phyloP scores from a whole-genome alignment of 2,113 vertebrate genomes.

The Syngnathus floridae region DNA sequence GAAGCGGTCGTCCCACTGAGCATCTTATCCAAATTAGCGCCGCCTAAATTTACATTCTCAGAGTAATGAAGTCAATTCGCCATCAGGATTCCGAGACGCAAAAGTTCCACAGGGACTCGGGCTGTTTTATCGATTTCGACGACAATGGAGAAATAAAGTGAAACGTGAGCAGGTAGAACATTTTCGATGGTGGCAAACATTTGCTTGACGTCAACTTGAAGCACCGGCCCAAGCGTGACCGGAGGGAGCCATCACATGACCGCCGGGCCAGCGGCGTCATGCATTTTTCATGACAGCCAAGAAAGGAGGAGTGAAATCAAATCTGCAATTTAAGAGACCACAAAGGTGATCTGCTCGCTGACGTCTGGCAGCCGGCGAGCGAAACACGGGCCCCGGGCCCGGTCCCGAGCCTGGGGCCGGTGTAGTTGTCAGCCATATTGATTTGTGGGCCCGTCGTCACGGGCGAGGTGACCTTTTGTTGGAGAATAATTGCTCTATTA shows the following conservation, averaged over 20 bases:
- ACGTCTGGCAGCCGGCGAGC: slow-evolving; percentile 36
- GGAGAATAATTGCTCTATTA: slow-evolving; percentile 76
- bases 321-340: slow-evolving; percentile 11
- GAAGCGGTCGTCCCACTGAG: slow-evolving; percentile 28
- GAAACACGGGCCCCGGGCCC: slow-evolving; percentile 40
- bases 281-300: neutral
- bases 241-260: neutral
- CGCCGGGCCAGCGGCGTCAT: slow-evolving; percentile 4
- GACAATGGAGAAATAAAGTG: too few relatives aligned
- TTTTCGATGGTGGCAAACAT: too few relatives aligned
- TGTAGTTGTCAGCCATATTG: slow-evolving; percentile 69
- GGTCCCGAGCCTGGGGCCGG: slow-evolving; percentile 19
- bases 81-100: slow-evolving; percentile 18
- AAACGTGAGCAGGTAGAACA: too few relatives aligned
- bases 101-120: neutral
- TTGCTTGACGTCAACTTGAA: too few relatives aligned
- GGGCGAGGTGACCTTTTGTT: slow-evolving; percentile 73
- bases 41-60: slow-evolving; percentile 1
- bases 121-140: too few relatives aligned
- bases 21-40: slow-evolving; percentile 46
- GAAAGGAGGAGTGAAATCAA: slow-evolving; percentile 4
- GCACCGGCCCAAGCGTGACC: too few relatives aligned
- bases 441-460: slow-evolving; percentile 65
- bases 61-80: neutral
- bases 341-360: slow-evolving; percentile 50